Base-by-base conservation (phyloP, 2,113 vertebrate genomes). In the Porphyrio hochstetteri region DNA sequence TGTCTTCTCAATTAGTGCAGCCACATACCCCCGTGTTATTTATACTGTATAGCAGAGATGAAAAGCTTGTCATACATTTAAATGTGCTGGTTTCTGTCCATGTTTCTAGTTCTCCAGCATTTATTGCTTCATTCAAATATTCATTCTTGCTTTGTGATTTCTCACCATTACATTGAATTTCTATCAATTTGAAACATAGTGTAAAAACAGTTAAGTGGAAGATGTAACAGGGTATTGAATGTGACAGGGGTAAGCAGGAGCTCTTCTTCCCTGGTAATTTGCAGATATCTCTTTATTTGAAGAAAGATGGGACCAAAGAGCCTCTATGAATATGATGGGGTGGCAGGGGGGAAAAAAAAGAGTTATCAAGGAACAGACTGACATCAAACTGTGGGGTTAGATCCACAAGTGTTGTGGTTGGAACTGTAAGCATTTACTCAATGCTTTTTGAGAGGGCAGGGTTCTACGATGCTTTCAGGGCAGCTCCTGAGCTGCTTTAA, bases 361-460 rank as follows among this genome's bases (percentile, higher is more conserved):
- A 38, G 0, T 38, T 46, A 56, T 25, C 18, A 33, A 7, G 31
- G 21, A 21, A 10, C 13, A 38, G 14, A 19, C 6, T 24, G 55
- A 27, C 2, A 27, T 42, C 17, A 72, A 33, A 19, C 29, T n/a
- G 35, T 5, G 1, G 33, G 5, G 83, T 72, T n/a, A 48, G 40
- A n/a, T 44, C 20, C 25, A 11, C 13, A 18, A 21, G 27, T 11
- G 27, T 16, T 16, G 3, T 48, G 28, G 8, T 46, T 33, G 38
- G 52, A 83, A 13, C n/a, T 10, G 9, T 13, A 21, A 63, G 2
- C 8, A 5, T 84, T 71, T 82, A 55, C 65, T 71, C 23, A 25
- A 2, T 31, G 24, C 3, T n/a, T 3, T 71, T 15, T 64, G 0
- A 7, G 50, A 50, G 40, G 17, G 4, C 4, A 10, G 40, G 13